A percentile compares a stretch with the other conserved stretches of the same genome.
Evolutionary conservation across 2,113 vertebrate species (phyloP).

Genomic region (Lynx canadensis): DNA sequence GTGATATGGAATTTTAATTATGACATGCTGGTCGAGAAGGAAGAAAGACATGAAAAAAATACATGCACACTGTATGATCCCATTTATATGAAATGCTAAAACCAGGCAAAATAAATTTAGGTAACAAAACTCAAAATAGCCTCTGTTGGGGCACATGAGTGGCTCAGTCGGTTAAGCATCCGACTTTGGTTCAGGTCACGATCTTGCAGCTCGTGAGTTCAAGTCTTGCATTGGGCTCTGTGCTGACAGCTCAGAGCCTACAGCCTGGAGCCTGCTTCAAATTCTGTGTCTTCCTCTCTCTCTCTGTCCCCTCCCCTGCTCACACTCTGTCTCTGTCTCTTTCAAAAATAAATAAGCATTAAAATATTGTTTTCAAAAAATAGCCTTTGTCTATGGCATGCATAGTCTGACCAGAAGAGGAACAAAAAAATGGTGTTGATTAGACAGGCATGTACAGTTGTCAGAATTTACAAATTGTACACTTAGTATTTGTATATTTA

Average conservation of each 20-base stretch:
- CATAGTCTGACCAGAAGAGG: background rate
- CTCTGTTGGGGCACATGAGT: background rate
- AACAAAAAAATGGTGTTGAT: background rate
- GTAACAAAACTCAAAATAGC: background rate
- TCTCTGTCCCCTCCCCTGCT: too few relatives aligned
- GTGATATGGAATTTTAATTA: background rate
- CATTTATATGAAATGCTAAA: background rate
- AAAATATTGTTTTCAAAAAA: background rate
- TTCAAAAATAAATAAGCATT: too few relatives aligned
- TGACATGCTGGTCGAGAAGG: background rate
- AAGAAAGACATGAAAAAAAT: background rate
- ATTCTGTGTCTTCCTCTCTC: too few relatives aligned
- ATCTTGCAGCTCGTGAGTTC: too few relatives aligned
- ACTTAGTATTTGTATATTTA: background rate
- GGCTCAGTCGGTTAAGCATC: too few relatives aligned
- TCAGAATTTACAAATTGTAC: background rate
- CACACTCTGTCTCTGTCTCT: too few relatives aligned
- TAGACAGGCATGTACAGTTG: background rate
- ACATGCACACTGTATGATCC: background rate
- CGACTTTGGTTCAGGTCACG: too few relatives aligned
- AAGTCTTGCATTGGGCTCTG: too few relatives aligned
- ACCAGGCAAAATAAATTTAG: background rate
- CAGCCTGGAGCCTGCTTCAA: too few relatives aligned
- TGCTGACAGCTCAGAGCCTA: too few relatives aligned
- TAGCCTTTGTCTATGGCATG: background rate